These are phyloP conservation scores for Rhabdornis inornatus DNA, from an alignment of 2,113 vertebrate species.

Conservation along the genomic window DNA sequence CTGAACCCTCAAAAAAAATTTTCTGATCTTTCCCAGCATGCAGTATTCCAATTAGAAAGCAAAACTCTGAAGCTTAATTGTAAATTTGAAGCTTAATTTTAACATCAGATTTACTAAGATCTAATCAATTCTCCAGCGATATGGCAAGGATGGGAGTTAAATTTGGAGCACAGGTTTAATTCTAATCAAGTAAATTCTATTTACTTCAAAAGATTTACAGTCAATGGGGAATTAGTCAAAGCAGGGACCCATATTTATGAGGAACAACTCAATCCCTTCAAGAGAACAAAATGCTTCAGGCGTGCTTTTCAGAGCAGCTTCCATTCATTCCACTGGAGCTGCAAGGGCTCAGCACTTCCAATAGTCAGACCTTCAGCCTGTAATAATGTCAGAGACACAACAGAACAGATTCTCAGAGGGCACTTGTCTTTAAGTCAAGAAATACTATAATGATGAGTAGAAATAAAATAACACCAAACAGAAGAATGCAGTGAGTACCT, in stretches of 20 bases:
- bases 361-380: background rate
- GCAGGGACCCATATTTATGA: conserved; percentile 21
- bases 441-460: conserved; percentile 22
- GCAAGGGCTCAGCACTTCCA: conserved; percentile 3
- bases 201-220: conserved; percentile 25
- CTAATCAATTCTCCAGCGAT: conserved; percentile 5
- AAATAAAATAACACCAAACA: conserved; percentile 24
- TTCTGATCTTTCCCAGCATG: background rate
- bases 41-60: background rate
- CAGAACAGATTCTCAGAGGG: background rate
- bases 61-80: background rate
- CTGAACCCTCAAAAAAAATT: background rate
- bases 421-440: conserved; percentile 32
- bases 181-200: conserved; percentile 36
- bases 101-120: conserved; percentile 9
- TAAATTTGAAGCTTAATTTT: conserved; percentile 26
- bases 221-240: conserved; percentile 24
- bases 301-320: background rate
- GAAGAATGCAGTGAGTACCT: background rate
- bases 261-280: background rate
- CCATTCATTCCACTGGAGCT: background rate
- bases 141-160: background rate
- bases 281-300: conserved; percentile 16
- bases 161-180: conserved; percentile 20
- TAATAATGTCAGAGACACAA: background rate